Percentiles rank a stretch among this genome's conserved stretches.
Conservation (phyloP, 2,113 vertebrate species). For the Ondatra zibethicus region DNA sequence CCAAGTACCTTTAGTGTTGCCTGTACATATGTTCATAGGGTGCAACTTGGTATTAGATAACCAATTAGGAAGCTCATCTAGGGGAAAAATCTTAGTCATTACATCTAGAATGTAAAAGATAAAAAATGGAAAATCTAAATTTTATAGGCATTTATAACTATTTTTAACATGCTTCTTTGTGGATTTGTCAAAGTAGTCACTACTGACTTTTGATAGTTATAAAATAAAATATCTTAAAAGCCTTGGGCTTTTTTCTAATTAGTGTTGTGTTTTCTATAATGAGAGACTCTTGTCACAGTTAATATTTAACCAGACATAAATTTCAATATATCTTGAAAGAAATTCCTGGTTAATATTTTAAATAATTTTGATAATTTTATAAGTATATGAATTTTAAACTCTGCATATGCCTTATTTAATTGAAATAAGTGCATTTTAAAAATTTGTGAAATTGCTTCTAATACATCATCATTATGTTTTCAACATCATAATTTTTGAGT, state of each 20-base stretch:
- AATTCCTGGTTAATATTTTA: conserved; percentile 22
- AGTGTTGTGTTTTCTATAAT: conserved; percentile 76
- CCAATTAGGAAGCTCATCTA: not conserved
- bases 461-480: not conserved
- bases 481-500: not conserved
- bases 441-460: not conserved
- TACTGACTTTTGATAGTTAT: conserved; percentile 70
- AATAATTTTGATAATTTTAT: conserved; percentile 62
- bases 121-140: not conserved
- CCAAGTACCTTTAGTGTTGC: not conserved
- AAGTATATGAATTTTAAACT: conserved; percentile 72
- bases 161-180: conserved; percentile 27
- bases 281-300: conserved; percentile 71
- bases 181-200: conserved; percentile 62
- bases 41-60: not conserved
- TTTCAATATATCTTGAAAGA: conserved; percentile 80
- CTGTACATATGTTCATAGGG: not conserved
- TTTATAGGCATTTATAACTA: not conserved
- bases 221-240: conserved; percentile 53
- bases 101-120: not conserved
- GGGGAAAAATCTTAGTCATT: not conserved
- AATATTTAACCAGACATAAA: conserved; percentile 66
- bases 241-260: conserved; percentile 72
- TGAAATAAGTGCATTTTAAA: not conserved
- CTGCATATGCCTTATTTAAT: conserved; percentile 56